Conservation (phyloP, 2,888 invertebrate species). For the Lasiommata megera region DNA sequence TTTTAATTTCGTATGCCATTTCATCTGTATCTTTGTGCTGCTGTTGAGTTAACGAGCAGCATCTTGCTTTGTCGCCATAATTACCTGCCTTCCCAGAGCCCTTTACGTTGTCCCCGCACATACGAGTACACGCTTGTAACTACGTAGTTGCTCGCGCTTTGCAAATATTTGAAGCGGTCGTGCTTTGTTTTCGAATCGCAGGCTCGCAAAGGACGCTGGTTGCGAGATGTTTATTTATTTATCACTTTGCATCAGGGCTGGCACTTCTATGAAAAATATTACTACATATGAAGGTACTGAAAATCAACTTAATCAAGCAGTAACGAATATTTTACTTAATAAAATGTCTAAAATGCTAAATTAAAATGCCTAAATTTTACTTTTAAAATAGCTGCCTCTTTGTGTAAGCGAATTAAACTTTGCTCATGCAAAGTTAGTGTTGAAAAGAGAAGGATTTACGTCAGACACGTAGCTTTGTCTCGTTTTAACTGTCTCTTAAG, state of each 20-base stretch:
- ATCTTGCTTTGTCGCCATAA: constrained; percentile 20
- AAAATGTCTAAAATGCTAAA: too few species aligned
- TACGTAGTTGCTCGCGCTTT: constrained; percentile 7
- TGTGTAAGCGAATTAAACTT: too few species aligned
- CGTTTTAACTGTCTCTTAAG: too few species aligned
- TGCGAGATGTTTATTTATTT: constrained; percentile 18
- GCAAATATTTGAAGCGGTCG: constrained; percentile 31
- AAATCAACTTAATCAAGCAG: too few species aligned
- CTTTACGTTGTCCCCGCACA: constrained; percentile 13
- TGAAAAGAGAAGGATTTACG: too few species aligned
- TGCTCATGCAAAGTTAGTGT: too few species aligned
- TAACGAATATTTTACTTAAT: too few species aligned
- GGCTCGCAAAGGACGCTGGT: constrained; percentile 15
- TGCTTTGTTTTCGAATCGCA: constrained; percentile 26
- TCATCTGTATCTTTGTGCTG: constrained; percentile 11
- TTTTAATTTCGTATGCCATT: neutral
- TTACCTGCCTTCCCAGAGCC: constrained; percentile 13
- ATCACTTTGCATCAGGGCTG: neutral
- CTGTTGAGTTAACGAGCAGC: constrained; percentile 21
- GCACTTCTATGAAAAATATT: neutral
- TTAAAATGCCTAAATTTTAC: too few species aligned
- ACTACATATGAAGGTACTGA: too few species aligned
- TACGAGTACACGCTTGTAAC: constrained; percentile 16
- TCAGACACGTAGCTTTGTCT: too few species aligned
- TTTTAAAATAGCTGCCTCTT: too few species aligned